A percentile compares a stretch with the other conserved stretches of the same genome.
Evolutionary conservation across 2,888 invertebrate genomes (phyloP).

Genomic region (Neuroscelio doddi): DNA sequence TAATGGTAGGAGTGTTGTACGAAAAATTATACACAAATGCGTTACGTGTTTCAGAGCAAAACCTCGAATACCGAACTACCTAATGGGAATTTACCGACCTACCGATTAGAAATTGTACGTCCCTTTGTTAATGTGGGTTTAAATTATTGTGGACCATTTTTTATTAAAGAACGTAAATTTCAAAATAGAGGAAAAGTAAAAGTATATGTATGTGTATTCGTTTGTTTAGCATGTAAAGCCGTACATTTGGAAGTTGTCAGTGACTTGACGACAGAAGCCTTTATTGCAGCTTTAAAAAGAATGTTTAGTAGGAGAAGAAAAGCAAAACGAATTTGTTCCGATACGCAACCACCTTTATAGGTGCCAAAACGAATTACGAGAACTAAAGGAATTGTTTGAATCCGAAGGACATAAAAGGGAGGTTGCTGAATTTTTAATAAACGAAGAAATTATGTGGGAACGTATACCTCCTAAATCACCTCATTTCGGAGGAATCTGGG

Average conservation of each 20-base stretch:
- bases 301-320: constrained; percentile 59
- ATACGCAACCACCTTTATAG: constrained; percentile 61
- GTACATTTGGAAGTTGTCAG: constrained; percentile 58
- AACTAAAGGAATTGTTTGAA: constrained; percentile 36
- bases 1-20: constrained; percentile 26
- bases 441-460: constrained; percentile 43
- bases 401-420: constrained; percentile 2
- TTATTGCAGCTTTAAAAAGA: constrained; percentile 55
- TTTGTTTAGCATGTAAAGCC: constrained; percentile 59
- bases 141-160: constrained; percentile 54
- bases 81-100: constrained; percentile 53
- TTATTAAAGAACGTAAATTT: constrained; percentile 48
- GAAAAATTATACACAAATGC: constrained; percentile 27
- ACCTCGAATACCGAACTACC: constrained; percentile 32
- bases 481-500: constrained; percentile 55
- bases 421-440: constrained; percentile 23
- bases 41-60: constrained; percentile 46
- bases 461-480: constrained; percentile 51
- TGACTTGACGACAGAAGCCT: constrained; percentile 54
- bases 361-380: constrained; percentile 54
- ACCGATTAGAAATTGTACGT: constrained; percentile 34
- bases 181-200: constrained; percentile 32
- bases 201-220: constrained; percentile 48
- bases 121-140: constrained; percentile 53
- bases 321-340: constrained; percentile 51